Percentiles rank a stretch among this genome's conserved stretches.
phyloP scores from a whole-genome alignment of 1,140 invertebrate genomes.

The Pseudomyrmex pallidus region DNA sequence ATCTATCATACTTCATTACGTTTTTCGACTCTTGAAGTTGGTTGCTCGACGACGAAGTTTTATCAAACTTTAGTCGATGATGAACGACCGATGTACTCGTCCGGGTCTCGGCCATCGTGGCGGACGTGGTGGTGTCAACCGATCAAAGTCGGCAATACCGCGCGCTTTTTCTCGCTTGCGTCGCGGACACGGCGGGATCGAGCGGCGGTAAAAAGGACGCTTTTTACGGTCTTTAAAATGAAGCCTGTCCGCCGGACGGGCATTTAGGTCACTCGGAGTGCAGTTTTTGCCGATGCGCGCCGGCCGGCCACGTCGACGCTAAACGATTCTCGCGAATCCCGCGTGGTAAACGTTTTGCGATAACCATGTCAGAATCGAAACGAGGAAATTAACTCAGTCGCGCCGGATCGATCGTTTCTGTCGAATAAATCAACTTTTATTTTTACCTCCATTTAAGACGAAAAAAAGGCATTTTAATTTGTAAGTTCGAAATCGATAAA shows the following conservation, averaged over 20 bases:
- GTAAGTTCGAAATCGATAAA: no score
- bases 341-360: conserved; percentile 49
- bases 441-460: no score
- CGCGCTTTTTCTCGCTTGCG: conserved; percentile 30
- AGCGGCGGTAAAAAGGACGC: conserved; percentile 42
- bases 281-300: conserved; percentile 33
- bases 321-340: conserved; percentile 51
- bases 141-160: conserved; percentile 46
- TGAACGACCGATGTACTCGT: conserved; percentile 73
- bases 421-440: conserved; percentile 16
- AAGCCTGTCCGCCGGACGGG: conserved; percentile 41
- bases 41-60: conserved; percentile 72
- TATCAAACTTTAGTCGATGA: conserved; percentile 74
- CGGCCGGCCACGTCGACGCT: conserved; percentile 8
- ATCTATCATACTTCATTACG: conserved; percentile 81
- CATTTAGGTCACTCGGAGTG: conserved; percentile 45
- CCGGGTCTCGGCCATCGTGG: not conserved
- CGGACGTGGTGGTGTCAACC: not conserved
- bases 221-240: conserved; percentile 56
- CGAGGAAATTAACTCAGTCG: conserved; percentile 29
- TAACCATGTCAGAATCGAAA: conserved; percentile 46
- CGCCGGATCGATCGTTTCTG: conserved; percentile 17
- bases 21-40: conserved; percentile 27
- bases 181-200: conserved; percentile 32
- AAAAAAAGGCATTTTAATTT: no score